A percentile compares a stretch with the other conserved stretches of the same genome.
Conservation (phyloP, 2,113 vertebrate species). For the Pteruthius melanotis region DNA sequence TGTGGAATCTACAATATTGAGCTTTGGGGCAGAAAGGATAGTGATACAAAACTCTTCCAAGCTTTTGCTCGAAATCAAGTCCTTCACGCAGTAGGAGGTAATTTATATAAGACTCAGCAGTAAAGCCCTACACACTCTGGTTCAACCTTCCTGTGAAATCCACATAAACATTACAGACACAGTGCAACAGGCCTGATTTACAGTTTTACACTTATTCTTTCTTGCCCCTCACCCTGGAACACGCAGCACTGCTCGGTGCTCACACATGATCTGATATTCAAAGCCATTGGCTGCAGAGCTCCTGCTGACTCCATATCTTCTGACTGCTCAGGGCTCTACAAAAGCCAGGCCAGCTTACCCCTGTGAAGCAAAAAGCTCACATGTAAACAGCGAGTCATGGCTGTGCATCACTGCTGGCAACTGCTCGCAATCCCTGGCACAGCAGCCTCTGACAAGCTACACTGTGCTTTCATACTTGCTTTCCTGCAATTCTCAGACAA, state of each 20-base stretch:
- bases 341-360: neutral
- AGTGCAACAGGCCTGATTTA: neutral
- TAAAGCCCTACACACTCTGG: neutral
- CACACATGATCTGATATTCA: neutral
- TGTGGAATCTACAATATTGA: neutral
- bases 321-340: neutral
- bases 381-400: neutral
- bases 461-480: neutral
- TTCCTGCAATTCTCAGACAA: neutral
- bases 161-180: fast-evolving
- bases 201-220: neutral
- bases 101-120: neutral
- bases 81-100: neutral
- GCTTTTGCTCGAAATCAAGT: neutral
- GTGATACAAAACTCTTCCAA: neutral
- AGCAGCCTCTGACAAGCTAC: neutral
- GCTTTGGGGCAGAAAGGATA: neutral
- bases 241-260: neutral
- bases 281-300: neutral
- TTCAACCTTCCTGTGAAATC: neutral
- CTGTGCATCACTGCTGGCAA: neutral
- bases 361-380: neutral
- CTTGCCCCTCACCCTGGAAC: neutral
- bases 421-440: neutral
- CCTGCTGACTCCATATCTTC: neutral